A percentile compares a stretch with the other conserved stretches of the same genome.
phyloP scores from a whole-genome alignment of 2,113 vertebrate genomes.

The Balaeniceps rex region DNA sequence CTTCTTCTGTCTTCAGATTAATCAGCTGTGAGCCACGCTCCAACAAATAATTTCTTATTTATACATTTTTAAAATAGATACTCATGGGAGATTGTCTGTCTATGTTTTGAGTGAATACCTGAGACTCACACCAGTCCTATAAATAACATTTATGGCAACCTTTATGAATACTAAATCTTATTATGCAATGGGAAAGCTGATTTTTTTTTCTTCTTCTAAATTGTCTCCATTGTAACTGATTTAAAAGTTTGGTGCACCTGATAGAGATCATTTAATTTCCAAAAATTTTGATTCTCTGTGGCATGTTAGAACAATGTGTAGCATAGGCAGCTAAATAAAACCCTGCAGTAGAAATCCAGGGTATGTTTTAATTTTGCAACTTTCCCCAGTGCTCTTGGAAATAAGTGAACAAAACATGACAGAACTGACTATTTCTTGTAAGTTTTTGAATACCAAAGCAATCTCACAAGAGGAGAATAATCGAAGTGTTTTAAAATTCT shows the following conservation, averaged over 20 bases:
- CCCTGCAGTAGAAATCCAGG: not conserved
- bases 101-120: not conserved
- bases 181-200: not conserved
- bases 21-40: not conserved
- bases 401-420: not conserved
- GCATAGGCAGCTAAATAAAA: not conserved
- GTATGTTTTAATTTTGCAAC: not conserved
- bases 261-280: not conserved
- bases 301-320: not conserved
- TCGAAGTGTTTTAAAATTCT: not conserved
- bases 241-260: not conserved
- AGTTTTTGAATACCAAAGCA: not conserved
- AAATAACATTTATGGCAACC: not conserved
- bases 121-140: not conserved
- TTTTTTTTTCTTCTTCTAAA: not conserved
- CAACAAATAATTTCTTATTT: not conserved
- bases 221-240: not conserved
- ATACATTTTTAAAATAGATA: not conserved
- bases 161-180: not conserved
- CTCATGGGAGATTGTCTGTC: not conserved
- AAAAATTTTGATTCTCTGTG: not conserved
- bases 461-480: not conserved
- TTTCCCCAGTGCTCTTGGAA: not conserved
- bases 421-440: not conserved
- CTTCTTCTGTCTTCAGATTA: not conserved